These are phyloP conservation scores for Oreotrochilus melanogaster DNA, from an alignment of 2,113 vertebrate species.

Conservation along the genomic window DNA sequence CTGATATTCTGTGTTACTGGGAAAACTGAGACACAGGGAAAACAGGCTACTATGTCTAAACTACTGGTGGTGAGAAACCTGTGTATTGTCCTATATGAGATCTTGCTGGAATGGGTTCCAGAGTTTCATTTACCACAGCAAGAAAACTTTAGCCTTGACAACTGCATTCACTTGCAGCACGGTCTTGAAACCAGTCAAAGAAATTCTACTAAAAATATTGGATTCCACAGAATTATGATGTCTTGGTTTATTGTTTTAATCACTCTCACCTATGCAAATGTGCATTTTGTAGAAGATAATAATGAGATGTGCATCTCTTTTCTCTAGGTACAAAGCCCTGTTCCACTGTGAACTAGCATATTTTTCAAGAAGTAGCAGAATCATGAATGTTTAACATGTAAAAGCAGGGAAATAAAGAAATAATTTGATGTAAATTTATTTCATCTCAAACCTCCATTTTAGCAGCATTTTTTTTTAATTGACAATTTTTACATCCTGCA, in stretches of 20 bases:
- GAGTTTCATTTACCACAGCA: background rate
- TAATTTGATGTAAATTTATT: background rate
- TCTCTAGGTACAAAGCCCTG: background rate
- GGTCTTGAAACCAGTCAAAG: background rate
- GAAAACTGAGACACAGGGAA: background rate
- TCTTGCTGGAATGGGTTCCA: background rate
- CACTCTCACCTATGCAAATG: background rate
- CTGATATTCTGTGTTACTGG: background rate
- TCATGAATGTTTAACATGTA: background rate
- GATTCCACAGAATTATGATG: background rate
- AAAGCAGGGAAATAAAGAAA: background rate
- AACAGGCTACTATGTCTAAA: rapidly evolving
- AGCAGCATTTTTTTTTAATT: background rate
- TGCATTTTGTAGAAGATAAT: background rate
- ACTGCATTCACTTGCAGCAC: background rate
- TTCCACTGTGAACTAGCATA: background rate
- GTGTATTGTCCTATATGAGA: background rate
- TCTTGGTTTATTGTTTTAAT: background rate
- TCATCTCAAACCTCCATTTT: background rate
- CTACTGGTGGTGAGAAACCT: background rate
- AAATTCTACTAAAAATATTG: background rate
- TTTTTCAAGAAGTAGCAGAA: constrained; percentile 4
- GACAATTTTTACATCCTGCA: background rate
- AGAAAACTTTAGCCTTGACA: background rate
- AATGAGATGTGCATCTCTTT: rapidly evolving